These are phyloP conservation scores for cat (Felis catus) DNA, from an alignment of 2,113 vertebrate genomes.

Conservation along the genomic window DNA sequence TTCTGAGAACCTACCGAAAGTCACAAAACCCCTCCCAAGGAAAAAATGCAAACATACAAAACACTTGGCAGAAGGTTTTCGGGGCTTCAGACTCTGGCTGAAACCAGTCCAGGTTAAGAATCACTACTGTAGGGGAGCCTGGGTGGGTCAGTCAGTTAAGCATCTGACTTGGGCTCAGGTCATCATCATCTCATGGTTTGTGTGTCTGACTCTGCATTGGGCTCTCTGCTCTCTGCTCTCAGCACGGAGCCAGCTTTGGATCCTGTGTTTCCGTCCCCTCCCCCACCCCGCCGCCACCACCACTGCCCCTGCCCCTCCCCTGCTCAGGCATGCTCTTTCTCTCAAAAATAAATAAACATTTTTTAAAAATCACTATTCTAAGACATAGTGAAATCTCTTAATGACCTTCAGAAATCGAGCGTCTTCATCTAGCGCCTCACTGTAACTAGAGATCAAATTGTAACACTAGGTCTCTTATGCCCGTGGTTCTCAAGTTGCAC, in stretches of 20 bases:
- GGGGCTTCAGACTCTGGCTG: background rate
- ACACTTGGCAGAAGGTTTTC: background rate
- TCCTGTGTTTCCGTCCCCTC: too few species aligned
- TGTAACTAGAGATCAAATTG: background rate
- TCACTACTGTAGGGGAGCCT: background rate
- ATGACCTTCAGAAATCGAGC: background rate
- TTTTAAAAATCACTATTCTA: background rate
- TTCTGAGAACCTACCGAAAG: background rate
- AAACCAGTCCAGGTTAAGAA: background rate
- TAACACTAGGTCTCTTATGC: background rate
- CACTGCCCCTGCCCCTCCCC: too few species aligned
- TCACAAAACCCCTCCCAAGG: background rate
- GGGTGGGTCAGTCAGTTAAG: too few species aligned
- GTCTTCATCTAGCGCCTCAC: background rate
- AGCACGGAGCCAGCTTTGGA: too few species aligned
- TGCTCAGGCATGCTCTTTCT: too few species aligned
- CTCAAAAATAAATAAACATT: too few species aligned
- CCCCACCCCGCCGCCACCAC: too few species aligned
- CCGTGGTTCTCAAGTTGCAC: background rate
- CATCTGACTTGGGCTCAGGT: too few species aligned
- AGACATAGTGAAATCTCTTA: background rate
- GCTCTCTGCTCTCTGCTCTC: too few species aligned
- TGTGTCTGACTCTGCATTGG: too few species aligned
- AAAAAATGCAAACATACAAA: background rate
- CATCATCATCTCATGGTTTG: too few species aligned